Conservation (phyloP, 2,888 invertebrate species). For the Drosophila stalkeri region DNA sequence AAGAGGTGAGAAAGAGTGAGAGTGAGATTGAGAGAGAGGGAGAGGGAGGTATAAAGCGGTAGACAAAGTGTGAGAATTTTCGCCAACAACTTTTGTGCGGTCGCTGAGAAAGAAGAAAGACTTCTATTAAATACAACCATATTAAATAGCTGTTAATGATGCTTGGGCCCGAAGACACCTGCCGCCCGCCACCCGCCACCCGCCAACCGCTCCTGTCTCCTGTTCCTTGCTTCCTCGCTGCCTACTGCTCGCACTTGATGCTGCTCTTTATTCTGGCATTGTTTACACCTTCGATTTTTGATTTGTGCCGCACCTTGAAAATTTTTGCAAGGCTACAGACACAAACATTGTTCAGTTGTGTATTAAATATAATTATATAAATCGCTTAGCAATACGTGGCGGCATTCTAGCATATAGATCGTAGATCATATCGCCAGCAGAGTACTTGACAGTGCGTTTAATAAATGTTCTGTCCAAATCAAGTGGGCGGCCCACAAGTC, state of each 20-base stretch:
- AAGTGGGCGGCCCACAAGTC: constrained; percentile 48
- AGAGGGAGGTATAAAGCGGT: background rate
- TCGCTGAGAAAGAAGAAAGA: constrained; percentile 40
- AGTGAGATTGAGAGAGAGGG: background rate
- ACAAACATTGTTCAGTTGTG: constrained; percentile 12
- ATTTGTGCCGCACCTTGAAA: constrained; percentile 76
- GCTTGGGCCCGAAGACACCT: constrained; percentile 29
- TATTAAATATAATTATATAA: constrained; percentile 47
- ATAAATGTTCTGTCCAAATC: constrained; percentile 27
- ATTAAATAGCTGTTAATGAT: constrained; percentile 66
- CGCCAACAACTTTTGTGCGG: constrained; percentile 44
- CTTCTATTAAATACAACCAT: constrained; percentile 52
- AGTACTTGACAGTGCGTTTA: constrained; percentile 39
- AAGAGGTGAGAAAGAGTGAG: background rate
- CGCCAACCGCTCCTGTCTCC: background rate
- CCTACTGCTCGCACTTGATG: background rate
- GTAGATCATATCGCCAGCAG: constrained; percentile 17
- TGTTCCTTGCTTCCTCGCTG: background rate
- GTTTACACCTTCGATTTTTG: constrained; percentile 77
- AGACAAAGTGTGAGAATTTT: constrained; percentile 19
- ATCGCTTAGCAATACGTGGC: constrained; percentile 43
- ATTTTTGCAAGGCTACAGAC: constrained; percentile 30
- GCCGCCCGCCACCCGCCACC: constrained; percentile 1
- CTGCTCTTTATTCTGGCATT: constrained; percentile 51
- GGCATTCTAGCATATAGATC: constrained; percentile 11